These are phyloP conservation scores for Blastobasis lacticolella DNA, from an alignment of 2,888 invertebrate species.

Conservation along the genomic window DNA sequence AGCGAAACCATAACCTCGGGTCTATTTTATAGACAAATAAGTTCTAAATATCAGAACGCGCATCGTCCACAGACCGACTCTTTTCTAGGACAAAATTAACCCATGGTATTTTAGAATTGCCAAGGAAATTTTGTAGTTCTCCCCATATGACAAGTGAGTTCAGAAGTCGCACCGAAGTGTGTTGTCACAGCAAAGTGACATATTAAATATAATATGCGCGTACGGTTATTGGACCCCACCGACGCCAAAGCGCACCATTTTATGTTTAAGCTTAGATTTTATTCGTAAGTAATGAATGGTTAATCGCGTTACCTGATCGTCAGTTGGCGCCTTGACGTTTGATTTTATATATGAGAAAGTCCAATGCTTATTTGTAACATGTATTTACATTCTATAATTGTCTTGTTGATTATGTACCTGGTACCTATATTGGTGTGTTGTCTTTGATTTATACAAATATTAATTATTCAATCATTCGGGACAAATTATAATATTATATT, in stretches of 20 bases:
- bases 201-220: constrained; percentile 51
- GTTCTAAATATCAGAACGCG: too few species aligned
- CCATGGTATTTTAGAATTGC: too few species aligned
- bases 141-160: constrained; percentile 6
- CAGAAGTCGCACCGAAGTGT: neutral
- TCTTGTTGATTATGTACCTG: too few species aligned
- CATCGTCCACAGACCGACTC: too few species aligned
- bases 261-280: constrained; percentile 45
- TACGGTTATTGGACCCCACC: constrained; percentile 60
- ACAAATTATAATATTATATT: too few species aligned
- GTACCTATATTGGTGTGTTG: too few species aligned
- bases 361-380: neutral
- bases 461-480: too few species aligned
- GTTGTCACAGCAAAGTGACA: constrained; percentile 32
- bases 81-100: too few species aligned
- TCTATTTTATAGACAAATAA: too few species aligned
- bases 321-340: constrained; percentile 20
- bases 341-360: too few species aligned
- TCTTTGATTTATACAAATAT: too few species aligned
- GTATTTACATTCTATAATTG: neutral
- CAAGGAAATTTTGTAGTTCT: neutral
- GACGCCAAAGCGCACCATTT: constrained; percentile 55
- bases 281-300: constrained; percentile 25
- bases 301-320: constrained; percentile 61
- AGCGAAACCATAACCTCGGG: too few species aligned